Percentiles rank a stretch among this genome's conserved stretches.
Evolutionary conservation across 2,888 invertebrate genomes (phyloP).

Genomic region (Spilarctia lutea): DNA sequence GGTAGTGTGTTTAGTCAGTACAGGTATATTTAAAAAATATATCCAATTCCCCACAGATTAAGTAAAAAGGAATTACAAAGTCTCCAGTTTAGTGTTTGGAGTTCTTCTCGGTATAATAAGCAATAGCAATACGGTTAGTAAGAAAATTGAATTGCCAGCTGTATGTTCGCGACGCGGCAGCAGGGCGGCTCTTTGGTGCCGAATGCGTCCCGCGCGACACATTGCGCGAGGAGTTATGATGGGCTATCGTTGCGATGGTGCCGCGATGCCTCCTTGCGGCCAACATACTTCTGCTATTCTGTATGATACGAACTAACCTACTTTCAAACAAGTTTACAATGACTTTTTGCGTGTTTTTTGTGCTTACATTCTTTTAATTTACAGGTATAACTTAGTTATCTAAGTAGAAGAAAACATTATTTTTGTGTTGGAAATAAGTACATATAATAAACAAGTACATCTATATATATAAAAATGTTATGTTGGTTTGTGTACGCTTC

Average conservation of each 20-base stretch:
- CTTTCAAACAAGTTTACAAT: conserved; percentile 8
- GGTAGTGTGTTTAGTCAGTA: neutral
- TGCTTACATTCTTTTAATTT: neutral
- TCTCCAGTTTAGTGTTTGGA: conserved; percentile 23
- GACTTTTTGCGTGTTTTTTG: neutral
- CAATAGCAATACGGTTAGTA: conserved; percentile 77
- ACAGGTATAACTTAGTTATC: too few species aligned
- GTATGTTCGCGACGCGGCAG: conserved; percentile 58
- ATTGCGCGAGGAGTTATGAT: conserved; percentile 72
- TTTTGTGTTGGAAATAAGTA: too few species aligned
- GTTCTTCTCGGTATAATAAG: conserved; percentile 42
- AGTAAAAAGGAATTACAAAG: conserved; percentile 21
- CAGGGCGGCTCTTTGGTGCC: conserved; percentile 75
- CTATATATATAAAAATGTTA: too few species aligned
- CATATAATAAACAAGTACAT: too few species aligned
- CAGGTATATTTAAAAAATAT: neutral
- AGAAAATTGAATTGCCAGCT: conserved; percentile 81
- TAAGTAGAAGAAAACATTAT: too few species aligned
- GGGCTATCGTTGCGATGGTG: conserved; percentile 58
- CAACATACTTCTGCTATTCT: conserved; percentile 30
- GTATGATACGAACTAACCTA: conserved; percentile 23
- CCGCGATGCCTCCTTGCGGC: conserved; percentile 31
- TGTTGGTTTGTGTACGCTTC: too few species aligned
- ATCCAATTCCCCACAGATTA: neutral
- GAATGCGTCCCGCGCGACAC: conserved; percentile 80